These are phyloP conservation scores for Cremastinae sp. DNA, from an alignment of 2,888 invertebrate genomes.

Conservation along the genomic window DNA sequence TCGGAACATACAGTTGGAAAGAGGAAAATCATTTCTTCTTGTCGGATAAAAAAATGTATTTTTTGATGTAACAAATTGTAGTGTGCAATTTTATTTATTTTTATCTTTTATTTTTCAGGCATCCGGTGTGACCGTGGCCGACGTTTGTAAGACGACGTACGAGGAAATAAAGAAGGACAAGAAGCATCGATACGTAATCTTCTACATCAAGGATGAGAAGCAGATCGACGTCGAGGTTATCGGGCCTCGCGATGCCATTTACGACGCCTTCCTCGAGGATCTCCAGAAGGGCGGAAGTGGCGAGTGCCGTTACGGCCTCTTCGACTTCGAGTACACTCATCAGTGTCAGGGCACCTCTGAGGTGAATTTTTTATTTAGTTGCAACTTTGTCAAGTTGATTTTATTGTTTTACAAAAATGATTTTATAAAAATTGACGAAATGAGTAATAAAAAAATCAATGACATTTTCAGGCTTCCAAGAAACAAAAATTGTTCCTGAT, in stretches of 20 bases:
- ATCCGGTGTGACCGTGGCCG: constrained; percentile 98
- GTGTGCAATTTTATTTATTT: constrained; percentile 23
- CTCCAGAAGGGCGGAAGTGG: constrained; percentile 94
- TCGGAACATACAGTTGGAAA: constrained; percentile 5
- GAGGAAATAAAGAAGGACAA: constrained; percentile 99
- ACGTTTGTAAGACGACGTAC: constrained; percentile 96
- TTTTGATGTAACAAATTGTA: too few species aligned
- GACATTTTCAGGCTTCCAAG: constrained; percentile 86
- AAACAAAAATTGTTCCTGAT: constrained; percentile 99
- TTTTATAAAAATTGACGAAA: background rate
- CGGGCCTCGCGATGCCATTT: constrained; percentile 93
- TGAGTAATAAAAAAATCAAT: constrained; percentile 10
- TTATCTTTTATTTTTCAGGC: constrained; percentile 82
- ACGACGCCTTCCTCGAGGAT: constrained; percentile 96
- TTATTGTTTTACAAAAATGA: too few species aligned
- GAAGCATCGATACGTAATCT: constrained; percentile 98
- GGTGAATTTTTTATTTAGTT: constrained; percentile 73
- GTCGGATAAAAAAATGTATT: constrained; percentile 18
- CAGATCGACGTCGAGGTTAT: constrained; percentile 97
- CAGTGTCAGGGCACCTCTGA: constrained; percentile 98
- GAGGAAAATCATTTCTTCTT: too few species aligned
- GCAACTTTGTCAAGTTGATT: too few species aligned
- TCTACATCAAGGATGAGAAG: constrained; percentile 97
- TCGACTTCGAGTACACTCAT: constrained; percentile 99
- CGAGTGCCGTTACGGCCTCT: constrained; percentile 99